A percentile compares a stretch with the other conserved stretches of the same genome.
Evolutionary conservation across 2,888 invertebrate genomes (phyloP).

Genomic region (Pelosia muscerda): DNA sequence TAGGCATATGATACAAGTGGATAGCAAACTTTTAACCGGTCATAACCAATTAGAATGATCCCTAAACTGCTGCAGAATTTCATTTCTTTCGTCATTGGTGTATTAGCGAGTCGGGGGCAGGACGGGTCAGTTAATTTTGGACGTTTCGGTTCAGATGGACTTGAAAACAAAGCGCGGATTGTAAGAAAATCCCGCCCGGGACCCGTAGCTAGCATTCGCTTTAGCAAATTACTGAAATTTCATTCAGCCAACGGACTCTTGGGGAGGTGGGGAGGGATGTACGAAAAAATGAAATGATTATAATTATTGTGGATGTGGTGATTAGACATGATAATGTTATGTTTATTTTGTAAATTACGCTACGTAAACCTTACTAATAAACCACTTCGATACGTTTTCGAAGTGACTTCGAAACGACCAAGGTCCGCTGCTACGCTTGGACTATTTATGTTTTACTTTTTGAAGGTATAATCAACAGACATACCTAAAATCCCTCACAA

Average conservation of each 20-base stretch:
- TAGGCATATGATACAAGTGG: constrained; percentile 53
- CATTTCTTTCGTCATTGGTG: constrained; percentile 33
- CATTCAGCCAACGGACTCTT: constrained; percentile 82
- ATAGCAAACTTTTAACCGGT: constrained; percentile 52
- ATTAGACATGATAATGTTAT: background rate
- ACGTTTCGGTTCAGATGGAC: constrained; percentile 69
- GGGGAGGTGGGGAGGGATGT: constrained; percentile 58
- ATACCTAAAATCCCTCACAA: too few species aligned
- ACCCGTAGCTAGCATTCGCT: constrained; percentile 84
- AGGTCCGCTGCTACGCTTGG: too few species aligned
- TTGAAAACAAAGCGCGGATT: constrained; percentile 82
- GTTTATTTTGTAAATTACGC: too few species aligned
- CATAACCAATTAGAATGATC: constrained; percentile 65
- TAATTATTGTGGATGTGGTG: constrained; percentile 47
- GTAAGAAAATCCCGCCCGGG: constrained; percentile 82
- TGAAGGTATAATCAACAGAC: too few species aligned
- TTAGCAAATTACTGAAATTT: constrained; percentile 86
- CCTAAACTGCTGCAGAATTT: constrained; percentile 41
- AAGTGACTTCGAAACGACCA: too few species aligned
- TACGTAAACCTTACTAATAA: too few species aligned
- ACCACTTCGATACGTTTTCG: too few species aligned
- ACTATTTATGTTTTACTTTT: too few species aligned
- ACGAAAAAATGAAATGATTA: constrained; percentile 42
- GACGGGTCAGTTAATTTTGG: constrained; percentile 57
- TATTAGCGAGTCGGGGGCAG: constrained; percentile 27